Evolutionary conservation across 2,888 invertebrate species (phyloP).

Genomic region (Boloria euphrosyne): DNA sequence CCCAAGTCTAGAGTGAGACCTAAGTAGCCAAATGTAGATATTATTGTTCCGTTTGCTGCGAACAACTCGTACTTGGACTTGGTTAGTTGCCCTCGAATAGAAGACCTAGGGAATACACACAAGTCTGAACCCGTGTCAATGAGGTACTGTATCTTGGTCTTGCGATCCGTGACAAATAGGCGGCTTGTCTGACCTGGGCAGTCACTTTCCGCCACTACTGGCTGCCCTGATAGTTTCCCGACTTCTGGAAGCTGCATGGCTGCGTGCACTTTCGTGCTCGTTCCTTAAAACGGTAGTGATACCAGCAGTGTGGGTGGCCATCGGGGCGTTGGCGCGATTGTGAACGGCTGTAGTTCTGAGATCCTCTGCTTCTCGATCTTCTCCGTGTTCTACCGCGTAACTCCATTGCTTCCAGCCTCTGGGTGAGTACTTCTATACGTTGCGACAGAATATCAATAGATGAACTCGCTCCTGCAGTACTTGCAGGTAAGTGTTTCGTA

Average conservation of each 20-base stretch:
- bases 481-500: no score
- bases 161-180: slow-evolving; percentile 44
- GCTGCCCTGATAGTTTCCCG: slow-evolving; percentile 42
- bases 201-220: slow-evolving; percentile 46
- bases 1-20: slow-evolving; percentile 30
- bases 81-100: slow-evolving; percentile 12
- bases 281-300: slow-evolving; percentile 35
- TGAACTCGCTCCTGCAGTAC: no score
- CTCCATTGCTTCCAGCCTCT: no score
- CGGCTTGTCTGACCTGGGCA: slow-evolving; percentile 39
- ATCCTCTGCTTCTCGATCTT: no score
- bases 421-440: no score
- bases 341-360: slow-evolving; percentile 9
- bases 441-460: no score
- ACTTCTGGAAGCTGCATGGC: slow-evolving; percentile 38
- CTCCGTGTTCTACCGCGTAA: no score
- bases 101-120: slow-evolving; percentile 34
- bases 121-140: slow-evolving; percentile 38
- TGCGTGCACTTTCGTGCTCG: slow-evolving; percentile 35
- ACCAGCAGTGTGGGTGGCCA: slow-evolving; percentile 32
- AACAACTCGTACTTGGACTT: slow-evolving; percentile 42
- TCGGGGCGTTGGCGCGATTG: slow-evolving; percentile 1
- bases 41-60: slow-evolving; percentile 51
- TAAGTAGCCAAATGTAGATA: slow-evolving; percentile 40
- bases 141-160: slow-evolving; percentile 41